These are phyloP conservation scores for Amphipyra berbera DNA, from an alignment of 2,888 invertebrate genomes.

Conservation along the genomic window DNA sequence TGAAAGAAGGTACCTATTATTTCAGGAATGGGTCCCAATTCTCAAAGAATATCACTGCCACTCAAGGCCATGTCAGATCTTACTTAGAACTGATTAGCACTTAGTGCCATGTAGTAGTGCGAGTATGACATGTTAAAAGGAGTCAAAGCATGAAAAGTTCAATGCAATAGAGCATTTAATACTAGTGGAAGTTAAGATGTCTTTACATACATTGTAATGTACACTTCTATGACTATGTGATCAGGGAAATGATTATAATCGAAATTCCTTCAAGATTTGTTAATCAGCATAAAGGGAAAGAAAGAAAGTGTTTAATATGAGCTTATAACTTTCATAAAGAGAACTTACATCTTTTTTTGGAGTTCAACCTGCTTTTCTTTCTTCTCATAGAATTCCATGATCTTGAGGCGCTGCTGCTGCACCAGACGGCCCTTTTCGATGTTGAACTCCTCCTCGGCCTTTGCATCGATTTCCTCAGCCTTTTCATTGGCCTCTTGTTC, in stretches of 20 bases:
- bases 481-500: constrained; percentile 99
- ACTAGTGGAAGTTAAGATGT: neutral
- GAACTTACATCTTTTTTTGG: constrained; percentile 98
- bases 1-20: constrained; percentile 7
- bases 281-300: neutral
- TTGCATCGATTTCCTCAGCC: constrained; percentile 99
- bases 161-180: neutral
- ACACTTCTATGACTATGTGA: neutral
- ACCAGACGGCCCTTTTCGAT: constrained; percentile 99
- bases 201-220: neutral
- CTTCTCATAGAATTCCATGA: constrained; percentile 99
- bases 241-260: neutral
- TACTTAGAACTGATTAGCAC: neutral
- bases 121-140: neutral
- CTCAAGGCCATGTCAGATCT: constrained; percentile 23
- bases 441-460: constrained; percentile 99
- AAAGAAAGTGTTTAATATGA: neutral
- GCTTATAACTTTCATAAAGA: constrained; percentile 11
- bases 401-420: constrained; percentile 99
- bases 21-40: constrained; percentile 1
- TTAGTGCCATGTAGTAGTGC: too few species aligned
- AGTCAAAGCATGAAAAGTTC: neutral
- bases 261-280: neutral
- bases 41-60: neutral
- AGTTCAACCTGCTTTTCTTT: constrained; percentile 99